Evolutionary conservation across 2,797 vertebrate species (phyloP), one percentile per base, ranked within the genome.

Genomic region (Helarctos malayanus): DNA sequence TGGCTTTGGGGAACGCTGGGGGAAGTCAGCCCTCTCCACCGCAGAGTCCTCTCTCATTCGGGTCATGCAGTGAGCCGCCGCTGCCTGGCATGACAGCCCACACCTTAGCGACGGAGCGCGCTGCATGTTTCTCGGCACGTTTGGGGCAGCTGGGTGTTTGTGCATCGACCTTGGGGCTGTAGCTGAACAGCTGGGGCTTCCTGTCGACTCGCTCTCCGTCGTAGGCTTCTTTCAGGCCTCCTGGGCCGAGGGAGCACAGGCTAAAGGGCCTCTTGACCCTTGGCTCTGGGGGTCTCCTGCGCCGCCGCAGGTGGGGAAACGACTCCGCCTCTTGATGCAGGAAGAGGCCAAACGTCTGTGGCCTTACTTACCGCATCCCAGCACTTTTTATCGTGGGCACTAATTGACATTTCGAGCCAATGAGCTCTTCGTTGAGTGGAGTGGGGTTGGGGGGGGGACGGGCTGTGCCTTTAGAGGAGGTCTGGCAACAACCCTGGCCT

Each of bases 1-100:
- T 4, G 0, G 16, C 14, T 21, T 75, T 56, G 38, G 29, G n/a
- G 32, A 78, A 82, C 0, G 0, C 47, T 3, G 10, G 32, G 12
- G 15, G 32, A 73, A 14, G 19, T 57, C 18, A 52, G 61, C 35
- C 32, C 6, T 2, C 2, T 14, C 7, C 23, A 52, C 13, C 12
- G 4, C 23, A 8, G 41, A 68, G 47, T 32, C 6, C 54, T 29
- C 21, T 82, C 38, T 88, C 21, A 11, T 19, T 41, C 2, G 0
- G 12, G 11, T 3, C 8, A 8, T 35, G 7, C 9, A 9, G 13
- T 23, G 57, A 45, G n/a, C 54, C 29, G 1, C 47, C 38, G 65
- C 41, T 63, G 27, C 6, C 3, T 14, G 13, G 54, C 52, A 9
- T 25, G 10, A 21, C 7, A 35, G 29, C 32, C 35, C 7, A 61